Base-by-base conservation (phyloP, 2,113 vertebrate species). In the Phainopepla nitens region DNA sequence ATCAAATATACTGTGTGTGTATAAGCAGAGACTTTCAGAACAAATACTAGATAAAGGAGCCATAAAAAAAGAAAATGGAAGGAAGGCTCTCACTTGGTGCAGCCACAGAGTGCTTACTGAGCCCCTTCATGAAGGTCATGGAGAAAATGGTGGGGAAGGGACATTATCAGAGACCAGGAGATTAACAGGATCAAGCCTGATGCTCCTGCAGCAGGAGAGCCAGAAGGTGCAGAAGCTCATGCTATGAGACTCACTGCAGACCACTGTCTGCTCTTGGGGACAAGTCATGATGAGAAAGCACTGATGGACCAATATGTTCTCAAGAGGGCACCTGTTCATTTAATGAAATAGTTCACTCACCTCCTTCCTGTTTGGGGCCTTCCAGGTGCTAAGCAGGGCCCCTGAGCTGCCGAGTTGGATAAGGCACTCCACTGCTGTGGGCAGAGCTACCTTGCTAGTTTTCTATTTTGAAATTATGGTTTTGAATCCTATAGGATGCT, bases 1-100 rank as follows among this genome's bases (percentile, higher is more conserved):
- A 94, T 90, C 90, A 96, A 89, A 87, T 90, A 87, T 60, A 96
- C 57, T 73, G 22, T 86, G 75, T 93, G 33, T 94, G 19, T 72
- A 41, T 82, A 91, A 85, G 85, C 57, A 82, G 69, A 82, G 81
- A 85, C 11, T 68, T 85, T 56, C 85, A 90, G 87, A 82, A 79
- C 36, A 88, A 91, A 69, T 71, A 18, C 49, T 53, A 44, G 53
- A 60, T 69, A 87, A 76, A 56, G 49, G 44, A 91, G 27, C 19
- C 28, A 45, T 85, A 76, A 79, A 79, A 57, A 81, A n/a, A 10
- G 69, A 82, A 71, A 89, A 75, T 24, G 25, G 24, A 92, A 77
- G 58, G 51, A 72, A 96, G 17, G 17, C 9, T 77, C n/a, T 86
- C 24, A 20, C 44, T 53, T 44, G 41, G 45, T 41, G 11, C 45